These are phyloP conservation scores for Oxyura jamaicensis DNA, from an alignment of 2,113 vertebrate genomes.

Conservation along the genomic window DNA sequence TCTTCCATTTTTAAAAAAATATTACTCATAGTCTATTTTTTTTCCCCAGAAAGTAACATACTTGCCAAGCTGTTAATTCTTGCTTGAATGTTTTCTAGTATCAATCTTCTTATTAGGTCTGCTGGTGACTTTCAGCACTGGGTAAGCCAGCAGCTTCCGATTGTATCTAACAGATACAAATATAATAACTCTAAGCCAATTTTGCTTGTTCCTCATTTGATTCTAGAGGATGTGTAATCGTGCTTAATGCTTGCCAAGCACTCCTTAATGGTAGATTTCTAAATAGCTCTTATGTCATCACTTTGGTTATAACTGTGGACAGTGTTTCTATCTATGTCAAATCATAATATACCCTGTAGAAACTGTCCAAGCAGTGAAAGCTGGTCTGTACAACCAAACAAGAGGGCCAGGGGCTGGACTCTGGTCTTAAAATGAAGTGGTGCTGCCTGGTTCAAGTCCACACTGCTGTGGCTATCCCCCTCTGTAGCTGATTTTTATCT, in stretches of 20 bases:
- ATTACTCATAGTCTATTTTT: background rate
- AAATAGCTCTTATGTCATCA: background rate
- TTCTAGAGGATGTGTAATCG: background rate
- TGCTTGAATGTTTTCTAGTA: background rate
- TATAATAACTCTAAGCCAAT: background rate
- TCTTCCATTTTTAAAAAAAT: background rate
- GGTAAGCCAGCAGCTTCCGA: background rate
- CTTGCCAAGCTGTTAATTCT: background rate
- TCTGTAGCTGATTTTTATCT: background rate
- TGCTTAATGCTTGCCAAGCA: background rate
- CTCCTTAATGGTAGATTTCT: background rate
- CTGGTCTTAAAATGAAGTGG: background rate
- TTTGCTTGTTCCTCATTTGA: conserved; percentile 23
- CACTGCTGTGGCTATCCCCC: background rate
- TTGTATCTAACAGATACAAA: background rate
- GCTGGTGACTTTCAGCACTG: background rate
- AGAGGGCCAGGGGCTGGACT: background rate
- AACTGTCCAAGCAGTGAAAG: background rate
- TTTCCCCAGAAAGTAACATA: background rate
- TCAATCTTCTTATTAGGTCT: background rate
- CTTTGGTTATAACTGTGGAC: background rate
- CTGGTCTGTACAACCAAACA: background rate
- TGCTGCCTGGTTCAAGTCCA: background rate
- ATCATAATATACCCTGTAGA: background rate
- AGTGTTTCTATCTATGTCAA: background rate